These are phyloP conservation scores for Lasioglossum marginatum DNA, from an alignment of 2,888 invertebrate genomes.

Conservation along the genomic window DNA sequence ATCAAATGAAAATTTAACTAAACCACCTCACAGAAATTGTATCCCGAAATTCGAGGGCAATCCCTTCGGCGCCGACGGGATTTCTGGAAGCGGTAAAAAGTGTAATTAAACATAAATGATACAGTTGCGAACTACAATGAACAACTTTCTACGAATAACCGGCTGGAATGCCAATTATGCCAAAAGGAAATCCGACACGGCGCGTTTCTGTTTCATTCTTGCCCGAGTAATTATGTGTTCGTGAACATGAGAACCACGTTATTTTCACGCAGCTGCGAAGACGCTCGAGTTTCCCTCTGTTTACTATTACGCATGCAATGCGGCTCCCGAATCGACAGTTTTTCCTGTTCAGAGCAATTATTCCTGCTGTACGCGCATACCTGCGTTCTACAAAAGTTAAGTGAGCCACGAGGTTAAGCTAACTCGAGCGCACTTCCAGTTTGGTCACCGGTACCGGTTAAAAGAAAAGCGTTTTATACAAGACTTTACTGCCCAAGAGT, in stretches of 20 bases:
- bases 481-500: neutral
- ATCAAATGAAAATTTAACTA: neutral
- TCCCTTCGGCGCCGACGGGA: neutral
- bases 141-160: slow-evolving; percentile 21
- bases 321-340: slow-evolving; percentile 10
- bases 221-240: neutral
- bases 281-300: slow-evolving; percentile 9
- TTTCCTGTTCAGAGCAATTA: slow-evolving; percentile 29
- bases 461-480: slow-evolving; percentile 14
- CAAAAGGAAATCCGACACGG: slow-evolving; percentile 16
- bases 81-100: slow-evolving; percentile 5
- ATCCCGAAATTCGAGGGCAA: neutral
- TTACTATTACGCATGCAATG: neutral
- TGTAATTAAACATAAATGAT: slow-evolving; percentile 11
- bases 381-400: slow-evolving; percentile 19
- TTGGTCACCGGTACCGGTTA: slow-evolving; percentile 7
- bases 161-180: slow-evolving; percentile 18
- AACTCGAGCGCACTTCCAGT: slow-evolving; percentile 4
- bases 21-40: neutral
- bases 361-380: neutral
- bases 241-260: slow-evolving; percentile 16
- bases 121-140: slow-evolving; percentile 7
- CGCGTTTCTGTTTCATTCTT: slow-evolving; percentile 25
- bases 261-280: slow-evolving; percentile 21
- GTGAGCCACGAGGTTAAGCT: slow-evolving; percentile 54